phyloP scores from a whole-genome alignment of 2,888 invertebrate genomes.

The Bembecia ichneumoniformis region DNA sequence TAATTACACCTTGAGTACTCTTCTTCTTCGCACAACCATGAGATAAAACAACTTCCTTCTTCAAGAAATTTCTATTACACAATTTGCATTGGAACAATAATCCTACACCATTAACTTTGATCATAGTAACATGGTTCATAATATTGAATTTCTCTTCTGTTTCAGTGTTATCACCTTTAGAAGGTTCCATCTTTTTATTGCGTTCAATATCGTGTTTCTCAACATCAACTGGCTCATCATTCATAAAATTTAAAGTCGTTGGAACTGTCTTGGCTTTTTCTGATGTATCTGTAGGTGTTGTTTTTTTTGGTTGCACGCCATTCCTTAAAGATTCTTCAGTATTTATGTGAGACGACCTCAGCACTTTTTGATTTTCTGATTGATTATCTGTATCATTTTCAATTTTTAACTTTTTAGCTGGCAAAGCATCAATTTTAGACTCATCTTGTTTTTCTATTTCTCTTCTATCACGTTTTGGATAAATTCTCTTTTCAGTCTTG shows the following conservation, averaged over 20 bases:
- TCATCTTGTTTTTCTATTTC: slow-evolving; percentile 2
- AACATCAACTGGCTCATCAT: background rate
- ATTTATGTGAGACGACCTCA: background rate
- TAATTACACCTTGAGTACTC: background rate
- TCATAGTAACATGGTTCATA: slow-evolving; percentile 56
- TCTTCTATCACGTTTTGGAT: slow-evolving; percentile 3
- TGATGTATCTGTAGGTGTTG: background rate
- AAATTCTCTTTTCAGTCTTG: slow-evolving; percentile 2
- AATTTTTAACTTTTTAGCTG: slow-evolving; percentile 19
- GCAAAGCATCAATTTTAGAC: slow-evolving; percentile 6
- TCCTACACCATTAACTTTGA: slow-evolving; percentile 62
- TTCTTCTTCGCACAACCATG: slow-evolving; percentile 59
- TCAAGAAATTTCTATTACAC: slow-evolving; percentile 60
- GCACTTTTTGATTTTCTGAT: background rate
- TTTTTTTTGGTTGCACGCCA: background rate
- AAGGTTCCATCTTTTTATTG: slow-evolving; percentile 12
- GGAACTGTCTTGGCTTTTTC: background rate
- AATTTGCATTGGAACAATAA: slow-evolving; percentile 59
- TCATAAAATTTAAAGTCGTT: background rate
- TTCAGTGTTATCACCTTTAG: background rate
- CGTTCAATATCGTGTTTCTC: slow-evolving; percentile 10
- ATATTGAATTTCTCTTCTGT: slow-evolving; percentile 35
- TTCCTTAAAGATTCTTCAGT: background rate
- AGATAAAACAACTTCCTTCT: slow-evolving; percentile 47
- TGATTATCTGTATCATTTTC: slow-evolving; percentile 14